Conservation (phyloP, 2,797 vertebrate species). For the Gephyroberyx darwinii region DNA sequence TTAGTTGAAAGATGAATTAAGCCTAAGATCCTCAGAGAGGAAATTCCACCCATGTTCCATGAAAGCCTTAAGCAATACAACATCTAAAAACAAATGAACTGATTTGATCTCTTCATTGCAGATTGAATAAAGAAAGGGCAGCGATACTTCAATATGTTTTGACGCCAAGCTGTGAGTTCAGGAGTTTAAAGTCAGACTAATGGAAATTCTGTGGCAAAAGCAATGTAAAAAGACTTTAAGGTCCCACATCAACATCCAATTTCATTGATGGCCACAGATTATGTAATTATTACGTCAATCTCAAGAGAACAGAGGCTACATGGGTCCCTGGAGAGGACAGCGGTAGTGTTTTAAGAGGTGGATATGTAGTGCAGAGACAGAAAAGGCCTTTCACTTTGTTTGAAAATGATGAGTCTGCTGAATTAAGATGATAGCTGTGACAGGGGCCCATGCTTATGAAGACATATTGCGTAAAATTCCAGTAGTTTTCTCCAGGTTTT, state of each 20-base stretch:
- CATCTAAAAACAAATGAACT: constrained; percentile 5
- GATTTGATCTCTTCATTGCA: constrained; percentile 17
- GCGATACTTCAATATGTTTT: constrained; percentile 19
- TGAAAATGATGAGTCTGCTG: constrained; percentile 44
- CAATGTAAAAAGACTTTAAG: constrained; percentile 25
- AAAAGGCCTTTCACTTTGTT: constrained; percentile 43
- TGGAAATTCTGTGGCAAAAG: constrained; percentile 57
- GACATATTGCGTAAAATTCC: constrained; percentile 31
- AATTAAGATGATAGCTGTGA: constrained; percentile 58
- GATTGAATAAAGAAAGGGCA: constrained; percentile 13
- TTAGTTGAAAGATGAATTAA: constrained; percentile 7
- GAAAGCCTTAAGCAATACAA: neutral
- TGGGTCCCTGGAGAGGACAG: constrained; percentile 44
- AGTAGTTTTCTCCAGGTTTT: constrained; percentile 43
- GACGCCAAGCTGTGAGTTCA: constrained; percentile 31
- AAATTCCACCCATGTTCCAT: constrained; percentile 5
- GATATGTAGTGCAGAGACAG: constrained; percentile 28
- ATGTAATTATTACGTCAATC: constrained; percentile 58
- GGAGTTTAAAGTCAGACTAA: constrained; percentile 47
- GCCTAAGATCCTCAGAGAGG: constrained; percentile 8
- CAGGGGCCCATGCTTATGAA: constrained; percentile 39
- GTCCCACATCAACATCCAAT: constrained; percentile 56
- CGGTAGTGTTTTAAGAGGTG: constrained; percentile 30
- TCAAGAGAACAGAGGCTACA: constrained; percentile 38
- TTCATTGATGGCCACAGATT: constrained; percentile 58